These are phyloP conservation scores for Chelonoidis abingdonii DNA, from an alignment of 2,113 vertebrate genomes.

Conservation along the genomic window DNA sequence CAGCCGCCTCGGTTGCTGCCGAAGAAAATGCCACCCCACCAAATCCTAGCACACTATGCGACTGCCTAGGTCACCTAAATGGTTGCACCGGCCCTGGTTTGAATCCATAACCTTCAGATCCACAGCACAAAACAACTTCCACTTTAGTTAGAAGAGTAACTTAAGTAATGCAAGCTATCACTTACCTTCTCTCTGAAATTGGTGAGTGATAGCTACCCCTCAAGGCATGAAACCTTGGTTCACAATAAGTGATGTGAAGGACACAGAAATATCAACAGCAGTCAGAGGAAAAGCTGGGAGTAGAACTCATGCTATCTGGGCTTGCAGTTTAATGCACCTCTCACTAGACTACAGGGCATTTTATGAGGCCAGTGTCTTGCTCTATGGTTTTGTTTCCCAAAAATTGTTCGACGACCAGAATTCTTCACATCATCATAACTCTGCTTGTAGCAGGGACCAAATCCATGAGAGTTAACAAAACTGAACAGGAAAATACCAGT, in stretches of 20 bases:
- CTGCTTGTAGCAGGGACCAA: background rate
- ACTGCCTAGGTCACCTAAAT: too few relatives aligned
- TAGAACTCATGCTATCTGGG: background rate
- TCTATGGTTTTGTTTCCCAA: background rate
- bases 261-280: background rate
- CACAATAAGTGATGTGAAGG: background rate
- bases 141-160: accelerated
- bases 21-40: too few relatives aligned
- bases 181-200: background rate
- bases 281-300: background rate
- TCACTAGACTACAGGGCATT: accelerated
- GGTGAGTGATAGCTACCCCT: background rate
- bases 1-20: too few relatives aligned
- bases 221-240: background rate
- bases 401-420: accelerated
- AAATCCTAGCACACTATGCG: too few relatives aligned
- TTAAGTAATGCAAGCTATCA: background rate
- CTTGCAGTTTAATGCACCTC: accelerated
- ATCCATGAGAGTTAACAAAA: background rate
- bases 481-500: accelerated
- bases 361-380: background rate
- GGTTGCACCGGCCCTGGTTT: too few relatives aligned
- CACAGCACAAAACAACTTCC: background rate
- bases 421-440: background rate
- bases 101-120: background rate